Evolutionary conservation across 2,113 vertebrate species (phyloP).

Genomic region (Protobothrops flavoviridis): DNA sequence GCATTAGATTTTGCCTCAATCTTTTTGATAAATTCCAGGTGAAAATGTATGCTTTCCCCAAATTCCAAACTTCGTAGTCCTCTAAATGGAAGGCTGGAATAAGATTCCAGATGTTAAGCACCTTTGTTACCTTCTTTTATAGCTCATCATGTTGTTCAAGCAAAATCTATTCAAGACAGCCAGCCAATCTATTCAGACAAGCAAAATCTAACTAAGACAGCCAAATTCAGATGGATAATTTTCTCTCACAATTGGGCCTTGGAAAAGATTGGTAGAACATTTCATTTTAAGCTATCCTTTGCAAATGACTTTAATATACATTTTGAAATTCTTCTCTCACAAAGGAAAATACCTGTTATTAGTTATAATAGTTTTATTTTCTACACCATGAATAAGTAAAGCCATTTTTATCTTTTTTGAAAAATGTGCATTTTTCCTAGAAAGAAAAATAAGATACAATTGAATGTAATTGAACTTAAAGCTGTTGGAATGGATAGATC

Average conservation of each 20-base stretch:
- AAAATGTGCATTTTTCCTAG: background rate
- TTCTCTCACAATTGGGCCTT: background rate
- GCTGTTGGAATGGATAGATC: slow-evolving; percentile 55
- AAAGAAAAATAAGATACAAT: slow-evolving; percentile 13
- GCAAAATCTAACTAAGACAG: background rate
- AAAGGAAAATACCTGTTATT: slow-evolving; percentile 31
- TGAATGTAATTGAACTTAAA: slow-evolving; percentile 58
- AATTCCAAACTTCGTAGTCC: background rate
- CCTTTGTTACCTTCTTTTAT: background rate
- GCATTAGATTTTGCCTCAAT: background rate
- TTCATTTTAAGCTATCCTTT: slow-evolving; percentile 5
- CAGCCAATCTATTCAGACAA: too few species aligned
- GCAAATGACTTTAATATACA: slow-evolving; percentile 37
- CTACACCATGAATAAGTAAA: slow-evolving; percentile 20
- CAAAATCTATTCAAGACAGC: background rate
- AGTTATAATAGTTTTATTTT: slow-evolving; percentile 48
- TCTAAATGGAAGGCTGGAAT: background rate
- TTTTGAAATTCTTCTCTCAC: slow-evolving; percentile 27
- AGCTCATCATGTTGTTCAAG: background rate
- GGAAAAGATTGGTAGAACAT: background rate
- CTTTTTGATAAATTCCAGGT: background rate
- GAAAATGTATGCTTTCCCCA: background rate
- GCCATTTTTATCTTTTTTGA: slow-evolving; percentile 26
- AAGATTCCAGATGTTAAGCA: background rate
- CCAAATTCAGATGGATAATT: background rate